These are phyloP conservation scores for Oenanthe melanoleuca DNA, from an alignment of 2,113 vertebrate species.

Conservation along the genomic window DNA sequence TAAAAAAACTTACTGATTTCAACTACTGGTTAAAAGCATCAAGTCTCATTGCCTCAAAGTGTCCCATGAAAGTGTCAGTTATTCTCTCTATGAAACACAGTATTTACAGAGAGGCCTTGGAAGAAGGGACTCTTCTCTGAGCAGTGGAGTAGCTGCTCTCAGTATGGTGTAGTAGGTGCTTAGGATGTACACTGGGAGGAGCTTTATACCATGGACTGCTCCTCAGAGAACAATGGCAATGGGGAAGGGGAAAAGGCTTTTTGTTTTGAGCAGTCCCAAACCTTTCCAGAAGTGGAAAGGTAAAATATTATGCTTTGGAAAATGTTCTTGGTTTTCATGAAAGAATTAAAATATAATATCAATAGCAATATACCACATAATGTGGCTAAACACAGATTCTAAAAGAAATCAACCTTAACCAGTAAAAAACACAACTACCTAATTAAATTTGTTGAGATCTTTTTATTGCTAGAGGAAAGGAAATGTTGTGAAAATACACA, in stretches of 20 bases:
- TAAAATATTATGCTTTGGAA: background rate
- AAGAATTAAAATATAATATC: background rate
- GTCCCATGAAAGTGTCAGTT: background rate
- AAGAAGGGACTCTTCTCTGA: background rate
- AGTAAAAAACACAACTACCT: background rate
- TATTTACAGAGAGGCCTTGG: background rate
- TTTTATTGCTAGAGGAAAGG: background rate
- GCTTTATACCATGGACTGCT: rapidly evolving
- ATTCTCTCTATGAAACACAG: background rate
- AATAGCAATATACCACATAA: background rate
- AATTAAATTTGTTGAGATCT: background rate
- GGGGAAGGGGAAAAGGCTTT: background rate
- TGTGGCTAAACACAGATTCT: background rate
- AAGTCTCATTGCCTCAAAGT: background rate
- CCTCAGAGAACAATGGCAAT: background rate
- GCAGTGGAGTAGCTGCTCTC: background rate
- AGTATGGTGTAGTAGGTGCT: background rate
- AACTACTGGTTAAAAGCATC: background rate
- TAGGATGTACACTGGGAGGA: background rate
- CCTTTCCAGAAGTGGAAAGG: background rate
- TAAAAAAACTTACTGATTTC: background rate
- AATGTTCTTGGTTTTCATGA: background rate
- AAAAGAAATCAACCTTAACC: background rate
- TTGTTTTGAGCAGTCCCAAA: background rate
- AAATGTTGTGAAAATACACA: background rate